Base-by-base conservation (phyloP, 2,888 invertebrate species). In the Parthenolecanium corni region DNA sequence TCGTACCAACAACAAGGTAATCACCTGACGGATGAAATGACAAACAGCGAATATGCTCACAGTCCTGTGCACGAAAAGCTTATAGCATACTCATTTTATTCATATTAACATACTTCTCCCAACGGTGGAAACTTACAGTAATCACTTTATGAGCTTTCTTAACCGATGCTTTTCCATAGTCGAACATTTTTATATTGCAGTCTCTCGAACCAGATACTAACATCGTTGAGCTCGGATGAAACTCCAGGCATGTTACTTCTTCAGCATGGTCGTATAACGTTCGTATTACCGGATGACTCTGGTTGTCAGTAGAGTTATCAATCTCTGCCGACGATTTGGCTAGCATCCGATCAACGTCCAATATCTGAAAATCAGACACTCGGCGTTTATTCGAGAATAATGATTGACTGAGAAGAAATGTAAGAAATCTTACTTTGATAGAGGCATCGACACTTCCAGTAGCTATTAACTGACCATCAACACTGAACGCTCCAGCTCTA, bases 381-480 rank as follows among this genome's bases (percentile, higher is more conserved):
- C 38, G 38, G n/a, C n/a, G n/a, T n/a, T n/a, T n/a, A n/a, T n/a
- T n/a, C n/a, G n/a, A n/a, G n/a, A n/a, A n/a, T n/a, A n/a, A n/a
- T n/a, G n/a, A n/a, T n/a, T n/a, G n/a, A n/a, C n/a, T n/a, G n/a
- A n/a, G n/a, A 16, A 52, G 21, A 67, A 0, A 61, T 40, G 46
- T 44, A 2, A 62, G 16, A 36, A 40, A 2, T 66, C 61, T 65
- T 70, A 84, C 85, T 79, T 98, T 98, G 64, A 98, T 98, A 67
- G 96, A 96, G 1, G 97, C 93, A 75, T 98, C 98, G 1, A 92
- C 93, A 68, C 96, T 96, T 14, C 97, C 98, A 0, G 97, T 98
- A 0, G 98, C 98, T 12, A 97, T 91, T 0, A 98, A 76, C 68
- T 94, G 91, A 0, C 97, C 97, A 75, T 95, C 95, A 9, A 82